Conservation (phyloP, 1,140 invertebrate genomes). For the Scaptomyza graminum region DNA sequence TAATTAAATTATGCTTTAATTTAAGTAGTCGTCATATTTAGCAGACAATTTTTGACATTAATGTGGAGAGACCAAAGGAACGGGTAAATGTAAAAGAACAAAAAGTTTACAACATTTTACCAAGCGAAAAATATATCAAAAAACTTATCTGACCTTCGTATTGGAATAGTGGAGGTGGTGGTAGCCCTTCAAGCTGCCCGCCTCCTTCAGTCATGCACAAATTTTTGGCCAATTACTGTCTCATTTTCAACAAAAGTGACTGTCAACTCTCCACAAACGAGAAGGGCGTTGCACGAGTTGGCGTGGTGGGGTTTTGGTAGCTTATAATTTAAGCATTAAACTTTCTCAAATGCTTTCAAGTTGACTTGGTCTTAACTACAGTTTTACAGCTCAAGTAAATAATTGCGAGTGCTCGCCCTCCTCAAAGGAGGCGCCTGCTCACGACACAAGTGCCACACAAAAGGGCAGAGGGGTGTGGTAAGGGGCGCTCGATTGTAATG, state of each 20-base stretch:
- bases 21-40: slow-evolving; percentile 75
- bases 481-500: slow-evolving; percentile 65
- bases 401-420: slow-evolving; percentile 56
- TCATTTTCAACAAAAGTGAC: slow-evolving; percentile 79
- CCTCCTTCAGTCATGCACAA: slow-evolving; percentile 55
- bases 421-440: not conserved
- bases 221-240: slow-evolving; percentile 78
- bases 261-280: slow-evolving; percentile 67
- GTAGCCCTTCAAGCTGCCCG: not conserved
- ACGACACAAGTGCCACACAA: slow-evolving; percentile 2
- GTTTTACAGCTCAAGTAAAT: slow-evolving; percentile 82
- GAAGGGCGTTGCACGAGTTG: slow-evolving; percentile 2
- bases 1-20: slow-evolving; percentile 83
- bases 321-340: slow-evolving; percentile 82
- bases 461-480: not conserved
- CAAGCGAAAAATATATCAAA: slow-evolving; percentile 32
- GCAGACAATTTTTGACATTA: slow-evolving; percentile 68
- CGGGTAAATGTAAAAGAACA: slow-evolving; percentile 33
- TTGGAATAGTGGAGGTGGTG: not conserved
- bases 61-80: slow-evolving; percentile 22
- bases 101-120: slow-evolving; percentile 69
- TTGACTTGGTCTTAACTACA: slow-evolving; percentile 81
- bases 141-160: slow-evolving; percentile 62
- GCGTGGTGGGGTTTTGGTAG: slow-evolving; percentile 29
- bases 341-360: slow-evolving; percentile 80